A percentile compares a stretch with the other conserved stretches of the same genome.
phyloP scores from a whole-genome alignment of 2,888 invertebrate species.

The Idaea dimidiata region DNA sequence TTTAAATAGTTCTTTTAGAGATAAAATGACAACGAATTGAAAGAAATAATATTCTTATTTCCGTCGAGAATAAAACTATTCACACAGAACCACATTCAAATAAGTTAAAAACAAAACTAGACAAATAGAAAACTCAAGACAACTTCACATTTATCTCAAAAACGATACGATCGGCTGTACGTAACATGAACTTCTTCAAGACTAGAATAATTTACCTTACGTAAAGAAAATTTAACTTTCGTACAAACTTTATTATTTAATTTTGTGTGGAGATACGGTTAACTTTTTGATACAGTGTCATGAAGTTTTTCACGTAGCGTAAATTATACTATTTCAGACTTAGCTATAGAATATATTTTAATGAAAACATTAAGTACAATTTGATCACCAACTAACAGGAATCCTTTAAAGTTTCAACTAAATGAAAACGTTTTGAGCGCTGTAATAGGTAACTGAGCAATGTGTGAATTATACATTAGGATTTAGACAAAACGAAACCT shows the following conservation, averaged over 20 bases:
- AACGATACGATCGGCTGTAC: conserved; percentile 41
- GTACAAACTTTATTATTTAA: not conserved
- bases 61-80: no score
- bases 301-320: conserved; percentile 14
- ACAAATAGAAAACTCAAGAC: not conserved
- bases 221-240: not conserved
- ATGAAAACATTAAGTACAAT: conserved; percentile 57
- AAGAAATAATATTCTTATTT: no score
- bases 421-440: conserved; percentile 16
- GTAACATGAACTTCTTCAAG: conserved; percentile 43
- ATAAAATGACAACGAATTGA: no score
- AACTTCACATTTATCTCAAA: conserved; percentile 41
- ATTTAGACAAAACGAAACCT: not conserved
- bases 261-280: not conserved
- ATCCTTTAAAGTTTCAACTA: conserved; percentile 38
- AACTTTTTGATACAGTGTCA: not conserved
- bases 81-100: not conserved
- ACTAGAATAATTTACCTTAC: not conserved
- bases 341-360: conserved; percentile 43
- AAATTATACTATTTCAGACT: conserved; percentile 34
- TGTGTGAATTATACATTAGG: not conserved
- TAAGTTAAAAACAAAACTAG: not conserved
- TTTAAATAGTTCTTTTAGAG: no score
- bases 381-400: conserved; percentile 63
- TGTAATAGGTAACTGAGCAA: conserved; percentile 19